phyloP scores from a whole-genome alignment of 1,140 invertebrate species.

The Formica exsecta region DNA sequence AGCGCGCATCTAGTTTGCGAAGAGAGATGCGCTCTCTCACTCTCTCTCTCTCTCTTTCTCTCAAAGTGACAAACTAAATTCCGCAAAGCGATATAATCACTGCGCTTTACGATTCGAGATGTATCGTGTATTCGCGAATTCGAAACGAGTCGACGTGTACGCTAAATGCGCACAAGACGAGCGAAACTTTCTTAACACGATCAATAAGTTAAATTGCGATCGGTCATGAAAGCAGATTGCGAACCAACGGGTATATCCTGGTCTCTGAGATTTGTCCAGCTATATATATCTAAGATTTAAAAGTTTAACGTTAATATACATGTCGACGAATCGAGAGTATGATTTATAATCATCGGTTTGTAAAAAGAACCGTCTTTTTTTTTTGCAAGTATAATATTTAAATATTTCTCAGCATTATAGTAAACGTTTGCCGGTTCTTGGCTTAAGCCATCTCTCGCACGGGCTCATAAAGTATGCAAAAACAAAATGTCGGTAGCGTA shows the following conservation, averaged over 20 bases:
- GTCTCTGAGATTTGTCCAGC: constrained; percentile 15
- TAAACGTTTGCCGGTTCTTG: constrained; percentile 23
- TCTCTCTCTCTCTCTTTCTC: too few relatives aligned
- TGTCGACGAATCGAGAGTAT: neutral
- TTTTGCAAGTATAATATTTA: neutral
- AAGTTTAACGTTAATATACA: neutral
- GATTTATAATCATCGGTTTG: neutral
- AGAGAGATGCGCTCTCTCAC: neutral
- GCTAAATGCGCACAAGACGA: neutral
- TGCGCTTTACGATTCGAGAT: constrained; percentile 11
- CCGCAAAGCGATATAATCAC: constrained; percentile 36
- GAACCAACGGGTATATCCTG: neutral
- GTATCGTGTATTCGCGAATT: neutral
- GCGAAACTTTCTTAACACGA: constrained; percentile 44
- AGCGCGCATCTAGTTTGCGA: neutral
- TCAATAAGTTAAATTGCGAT: constrained; percentile 57
- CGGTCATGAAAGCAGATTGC: constrained; percentile 38
- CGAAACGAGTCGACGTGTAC: constrained; percentile 20
- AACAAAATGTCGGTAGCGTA: constrained; percentile 35
- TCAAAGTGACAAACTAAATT: constrained; percentile 28
- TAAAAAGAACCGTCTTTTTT: neutral
- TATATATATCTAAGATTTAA: neutral
- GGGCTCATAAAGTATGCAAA: constrained; percentile 15
- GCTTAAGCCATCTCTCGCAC: neutral
- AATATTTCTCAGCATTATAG: neutral